These are phyloP conservation scores for Hoplodrina ambigua DNA, from an alignment of 2,888 invertebrate species.

Conservation along the genomic window DNA sequence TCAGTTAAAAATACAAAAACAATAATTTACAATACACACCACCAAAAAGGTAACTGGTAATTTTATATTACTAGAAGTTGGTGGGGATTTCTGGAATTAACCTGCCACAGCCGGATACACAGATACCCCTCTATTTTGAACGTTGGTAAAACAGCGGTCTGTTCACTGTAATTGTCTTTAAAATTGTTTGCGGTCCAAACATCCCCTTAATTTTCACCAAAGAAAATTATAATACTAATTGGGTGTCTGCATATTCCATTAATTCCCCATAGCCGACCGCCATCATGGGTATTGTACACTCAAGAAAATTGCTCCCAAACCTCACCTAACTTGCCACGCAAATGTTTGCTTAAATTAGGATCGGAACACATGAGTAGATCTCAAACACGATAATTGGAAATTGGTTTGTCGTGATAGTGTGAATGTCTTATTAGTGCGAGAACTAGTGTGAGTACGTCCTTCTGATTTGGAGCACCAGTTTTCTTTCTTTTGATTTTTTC, in stretches of 20 bases:
- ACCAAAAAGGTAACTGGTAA: too few species aligned
- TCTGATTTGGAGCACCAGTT: neutral
- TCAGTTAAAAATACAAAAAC: too few species aligned
- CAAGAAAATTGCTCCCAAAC: constrained; percentile 8
- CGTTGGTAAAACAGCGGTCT: too few species aligned
- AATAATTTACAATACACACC: too few species aligned
- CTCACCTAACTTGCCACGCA: neutral
- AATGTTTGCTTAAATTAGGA: constrained; percentile 18
- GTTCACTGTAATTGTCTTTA: neutral
- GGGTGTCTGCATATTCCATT: neutral
- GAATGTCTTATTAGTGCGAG: neutral
- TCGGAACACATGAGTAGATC: constrained; percentile 8
- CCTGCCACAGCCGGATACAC: too few species aligned
- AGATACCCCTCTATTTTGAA: too few species aligned
- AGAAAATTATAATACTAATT: constrained; percentile 18
- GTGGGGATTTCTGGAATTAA: too few species aligned
- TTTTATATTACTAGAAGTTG: too few species aligned
- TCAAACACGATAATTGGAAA: constrained; percentile 7
- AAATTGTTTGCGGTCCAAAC: neutral
- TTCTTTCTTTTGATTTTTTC: too few species aligned
- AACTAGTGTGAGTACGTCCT: neutral
- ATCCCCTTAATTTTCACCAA: neutral
- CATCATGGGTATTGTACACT: neutral
- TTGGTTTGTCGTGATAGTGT: constrained; percentile 10
- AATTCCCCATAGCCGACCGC: neutral